These are phyloP conservation scores for Poeciliopsis turrubarensis DNA, from an alignment of 2,113 vertebrate genomes.

Conservation along the genomic window DNA sequence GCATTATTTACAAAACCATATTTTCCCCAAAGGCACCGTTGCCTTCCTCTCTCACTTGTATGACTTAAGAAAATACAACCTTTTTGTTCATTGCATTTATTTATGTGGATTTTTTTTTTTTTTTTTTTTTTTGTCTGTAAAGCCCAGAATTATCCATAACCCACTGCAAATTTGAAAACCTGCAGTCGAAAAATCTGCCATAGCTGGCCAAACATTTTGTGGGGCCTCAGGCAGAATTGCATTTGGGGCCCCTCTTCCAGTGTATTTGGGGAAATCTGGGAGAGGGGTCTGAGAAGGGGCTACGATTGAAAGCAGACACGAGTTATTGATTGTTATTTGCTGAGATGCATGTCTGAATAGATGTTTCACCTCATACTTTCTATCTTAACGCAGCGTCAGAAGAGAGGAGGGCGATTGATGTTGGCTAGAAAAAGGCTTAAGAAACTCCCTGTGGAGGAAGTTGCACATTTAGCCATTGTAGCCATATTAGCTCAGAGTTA, in stretches of 20 bases:
- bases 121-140: no score
- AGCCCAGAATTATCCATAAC: no score
- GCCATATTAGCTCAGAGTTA: no score
- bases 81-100: neutral
- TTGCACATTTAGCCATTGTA: no score
- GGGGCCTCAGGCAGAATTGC: neutral
- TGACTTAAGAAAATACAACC: conserved; percentile 24
- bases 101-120: neutral
- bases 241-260: neutral
- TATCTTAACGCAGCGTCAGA: no score
- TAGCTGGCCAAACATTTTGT: neutral
- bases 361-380: neutral
- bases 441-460: no score
- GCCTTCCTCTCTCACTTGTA: conserved; percentile 28
- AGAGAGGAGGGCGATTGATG: no score
- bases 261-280: neutral
- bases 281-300: neutral
- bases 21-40: conserved; percentile 24
- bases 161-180: no score
- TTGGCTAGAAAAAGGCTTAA: no score
- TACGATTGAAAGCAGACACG: neutral
- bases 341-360: neutral
- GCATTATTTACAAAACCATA: conserved; percentile 55
- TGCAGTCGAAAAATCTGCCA: neutral
- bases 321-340: neutral